These are phyloP conservation scores for Archivesica marissinica DNA, from an alignment of 1,140 invertebrate genomes.

Conservation along the genomic window DNA sequence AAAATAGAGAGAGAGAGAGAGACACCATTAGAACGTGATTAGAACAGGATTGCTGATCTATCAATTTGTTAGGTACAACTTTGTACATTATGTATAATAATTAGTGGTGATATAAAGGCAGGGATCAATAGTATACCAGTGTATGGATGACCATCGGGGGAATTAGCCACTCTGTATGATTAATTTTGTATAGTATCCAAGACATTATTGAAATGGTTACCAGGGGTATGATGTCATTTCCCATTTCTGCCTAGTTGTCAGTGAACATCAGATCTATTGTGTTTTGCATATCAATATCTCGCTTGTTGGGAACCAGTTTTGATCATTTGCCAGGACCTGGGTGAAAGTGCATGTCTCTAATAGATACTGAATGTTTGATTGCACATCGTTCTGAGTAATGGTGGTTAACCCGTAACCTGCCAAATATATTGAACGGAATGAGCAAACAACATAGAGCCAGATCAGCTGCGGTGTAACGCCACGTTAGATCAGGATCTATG, in stretches of 20 bases:
- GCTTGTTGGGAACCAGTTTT: slow-evolving; percentile 1
- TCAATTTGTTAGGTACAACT: slow-evolving; percentile 2
- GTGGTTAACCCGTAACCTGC: no score
- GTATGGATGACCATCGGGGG: not conserved
- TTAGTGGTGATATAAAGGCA: not conserved
- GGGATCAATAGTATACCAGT: slow-evolving; percentile 6
- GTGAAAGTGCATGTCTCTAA: no score
- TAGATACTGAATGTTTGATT: no score
- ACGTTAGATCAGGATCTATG: no score
- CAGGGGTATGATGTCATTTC: not conserved
- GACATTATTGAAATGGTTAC: slow-evolving; percentile 24
- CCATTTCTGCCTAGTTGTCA: not conserved
- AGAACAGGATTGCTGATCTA: not conserved
- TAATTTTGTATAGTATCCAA: slow-evolving; percentile 21
- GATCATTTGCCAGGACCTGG: not conserved
- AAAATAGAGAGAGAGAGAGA: no score
- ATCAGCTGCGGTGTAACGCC: no score
- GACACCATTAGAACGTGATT: no score
- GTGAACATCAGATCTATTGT: not conserved
- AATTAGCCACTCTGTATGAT: slow-evolving; percentile 25
- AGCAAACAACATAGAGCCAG: no score
- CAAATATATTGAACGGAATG: no score
- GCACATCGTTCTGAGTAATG: no score
- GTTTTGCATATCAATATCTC: slow-evolving; percentile 26
- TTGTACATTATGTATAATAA: slow-evolving; percentile 24